Evolutionary conservation across 2,888 invertebrate species (phyloP), one percentile per base, ranked within the genome.

Genomic region (Mythimna vitellina): DNA sequence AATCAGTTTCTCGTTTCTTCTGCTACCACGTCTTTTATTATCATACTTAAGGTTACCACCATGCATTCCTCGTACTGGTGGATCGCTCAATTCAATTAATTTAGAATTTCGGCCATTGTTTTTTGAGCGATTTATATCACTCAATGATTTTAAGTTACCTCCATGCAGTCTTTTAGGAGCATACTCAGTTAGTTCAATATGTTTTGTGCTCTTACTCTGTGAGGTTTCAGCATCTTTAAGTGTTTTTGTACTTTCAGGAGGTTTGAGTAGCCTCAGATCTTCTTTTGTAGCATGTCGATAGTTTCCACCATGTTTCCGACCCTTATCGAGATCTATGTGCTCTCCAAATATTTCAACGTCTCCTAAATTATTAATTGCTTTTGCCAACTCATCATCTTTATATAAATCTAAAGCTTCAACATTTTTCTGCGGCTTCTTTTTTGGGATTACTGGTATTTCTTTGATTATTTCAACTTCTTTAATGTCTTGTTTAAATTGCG

Each of bases 261-360:
- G 14, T 42, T 73, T 57, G 14, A 71, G 17, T 20, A 73, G 68
- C 42, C 78, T 78, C 10, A 73, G 72, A 20, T 80, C 83, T 77
- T 89, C 89, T 70, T 86, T 83, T 25, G 88, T 88, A 29, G 91
- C 90, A 75, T 88, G 91, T 88, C 92, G 91, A 70, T 96, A 96
- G 80, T 96, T 96, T 38, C 96, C 96, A 57, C 96, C 96, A 84
- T 96, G 96, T 81, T 89, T 92, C 10, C 95, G 95, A 7, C 94
- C 93, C 35, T 89, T 89, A 35, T 88, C 88, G 6, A 94, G 76
- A 78, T 95, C 90, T 65, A 95, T 83, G 67, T 92, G 89, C 76
- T 93, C 91, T 77, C 89, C 91, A 66, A 96, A 96, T 82, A 96
- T 88, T 90, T 96, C 96, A 20, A 96, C 93, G 61, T 93, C 94